phyloP scores from a whole-genome alignment of 2,113 vertebrate species.

The Tachysurus fulvidraco region DNA sequence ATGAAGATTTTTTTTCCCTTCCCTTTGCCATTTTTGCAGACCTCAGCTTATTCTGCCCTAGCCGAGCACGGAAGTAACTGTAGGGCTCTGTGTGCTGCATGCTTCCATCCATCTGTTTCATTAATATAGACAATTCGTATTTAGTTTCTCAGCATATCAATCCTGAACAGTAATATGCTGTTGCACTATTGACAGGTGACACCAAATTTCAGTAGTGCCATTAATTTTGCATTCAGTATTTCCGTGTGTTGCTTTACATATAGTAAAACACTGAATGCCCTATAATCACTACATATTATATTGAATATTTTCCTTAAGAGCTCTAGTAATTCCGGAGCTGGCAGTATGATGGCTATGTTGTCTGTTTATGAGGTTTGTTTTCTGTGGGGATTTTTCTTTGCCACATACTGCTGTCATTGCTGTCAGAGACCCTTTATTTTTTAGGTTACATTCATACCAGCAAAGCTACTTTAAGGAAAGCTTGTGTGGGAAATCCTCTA shows the following conservation, averaged over 20 bases:
- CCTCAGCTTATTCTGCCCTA: slow-evolving; percentile 23
- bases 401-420: slow-evolving; percentile 27
- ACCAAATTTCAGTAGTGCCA: neutral
- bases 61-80: neutral
- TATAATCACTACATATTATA: neutral
- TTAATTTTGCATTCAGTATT: neutral
- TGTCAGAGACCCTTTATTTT: slow-evolving; percentile 44
- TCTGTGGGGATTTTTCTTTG: neutral
- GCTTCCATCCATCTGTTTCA: slow-evolving; percentile 15
- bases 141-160: neutral
- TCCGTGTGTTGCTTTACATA: no score
- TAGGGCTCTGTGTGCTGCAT: neutral
- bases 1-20: slow-evolving; percentile 26
- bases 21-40: slow-evolving; percentile 26
- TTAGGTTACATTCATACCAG: slow-evolving; percentile 52
- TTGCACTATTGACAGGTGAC: neutral
- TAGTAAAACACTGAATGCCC: neutral
- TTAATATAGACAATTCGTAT: neutral
- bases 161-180: neutral
- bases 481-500: slow-evolving; percentile 71
- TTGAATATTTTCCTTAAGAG: neutral
- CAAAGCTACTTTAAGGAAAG: slow-evolving; percentile 72
- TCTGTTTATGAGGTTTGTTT: neutral
- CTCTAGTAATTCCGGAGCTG: neutral
- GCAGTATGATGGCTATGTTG: neutral